Base-by-base conservation (phyloP, 1,140 invertebrate species). In the Drosophila dunni region DNA sequence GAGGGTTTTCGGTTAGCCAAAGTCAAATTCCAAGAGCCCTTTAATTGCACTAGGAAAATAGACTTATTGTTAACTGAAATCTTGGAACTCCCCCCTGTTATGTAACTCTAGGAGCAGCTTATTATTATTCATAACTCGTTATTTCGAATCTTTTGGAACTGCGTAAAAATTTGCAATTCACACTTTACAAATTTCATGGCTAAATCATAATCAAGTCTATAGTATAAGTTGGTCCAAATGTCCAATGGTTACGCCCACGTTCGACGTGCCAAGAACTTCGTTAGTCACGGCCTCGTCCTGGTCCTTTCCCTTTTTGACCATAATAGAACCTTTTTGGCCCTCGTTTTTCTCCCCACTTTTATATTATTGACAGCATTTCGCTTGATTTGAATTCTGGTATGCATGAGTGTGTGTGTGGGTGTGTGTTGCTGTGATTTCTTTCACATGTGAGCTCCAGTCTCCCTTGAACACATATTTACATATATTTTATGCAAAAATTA, bases 401-500 rank as follows among this genome's bases (percentile, higher is more conserved):
- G 75, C 72, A 45, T 51, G 44, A 68, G 63, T 66, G 54, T 48
- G 24, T 13, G n/a, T 9, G 13, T 8, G 50, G 45, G 57, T 53
- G 40, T 33, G 40, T 34, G 13, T 38, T 90, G 84, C 84, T 90
- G 84, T 81, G 84, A 89, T 89, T 89, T 84, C 80, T 85, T 90
- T 89, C 66, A 83, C 66, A 84, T 75, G 53, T 71, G 76, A 78
- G 66, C 57, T 46, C 17, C 50, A 57, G 20, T 64, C 62, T 48
- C 69, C 44, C 58, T 56, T 79, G 80, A 79, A 81, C 80, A 83
- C 79, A 81, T 89, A 91, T 91, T 91, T 91, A 88, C 89, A 91
- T 91, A 91, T 91, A 89, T 91, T 91, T 91, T 91, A 91, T 91
- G 89, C 89, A 91, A 91, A 91, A 91, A 91, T 91, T 91, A 91